phyloP scores from a whole-genome alignment of 2,888 invertebrate genomes.

The Drosophila mulleri region DNA sequence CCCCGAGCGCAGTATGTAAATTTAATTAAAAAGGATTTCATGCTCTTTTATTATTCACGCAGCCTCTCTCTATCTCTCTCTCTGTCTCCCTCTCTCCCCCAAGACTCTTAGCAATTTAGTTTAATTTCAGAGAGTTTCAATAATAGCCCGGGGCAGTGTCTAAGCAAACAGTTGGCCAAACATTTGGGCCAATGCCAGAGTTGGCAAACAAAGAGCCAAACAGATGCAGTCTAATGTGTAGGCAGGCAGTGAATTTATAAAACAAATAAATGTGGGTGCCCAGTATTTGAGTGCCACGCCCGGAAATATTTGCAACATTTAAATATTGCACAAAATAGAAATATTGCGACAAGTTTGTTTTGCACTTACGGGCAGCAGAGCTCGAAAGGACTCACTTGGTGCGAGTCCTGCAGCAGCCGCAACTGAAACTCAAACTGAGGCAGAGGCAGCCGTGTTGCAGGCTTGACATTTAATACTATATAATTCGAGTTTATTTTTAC shows the following conservation, averaged over 20 bases:
- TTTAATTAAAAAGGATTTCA: slow-evolving; percentile 64
- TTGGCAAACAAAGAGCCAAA: slow-evolving; percentile 18
- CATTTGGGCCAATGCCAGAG: slow-evolving; percentile 29
- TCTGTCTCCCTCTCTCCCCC: neutral
- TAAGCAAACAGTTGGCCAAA: slow-evolving; percentile 13
- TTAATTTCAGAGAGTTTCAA: slow-evolving; percentile 30
- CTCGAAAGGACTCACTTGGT: neutral
- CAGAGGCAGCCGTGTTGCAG: neutral
- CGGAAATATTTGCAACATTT: slow-evolving; percentile 45
- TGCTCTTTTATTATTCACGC: neutral
- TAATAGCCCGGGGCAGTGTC: slow-evolving; percentile 3
- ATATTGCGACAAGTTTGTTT: slow-evolving; percentile 1
- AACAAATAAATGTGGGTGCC: neutral
- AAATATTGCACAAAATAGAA: slow-evolving; percentile 18
- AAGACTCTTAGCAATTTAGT: slow-evolving; percentile 26
- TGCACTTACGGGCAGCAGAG: neutral
- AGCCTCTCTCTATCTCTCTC: too few relatives aligned
- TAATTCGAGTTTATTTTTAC: neutral
- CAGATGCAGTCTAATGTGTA: neutral
- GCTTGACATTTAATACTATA: neutral
- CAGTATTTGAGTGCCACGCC: too few relatives aligned
- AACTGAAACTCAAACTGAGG: neutral
- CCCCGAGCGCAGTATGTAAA: slow-evolving; percentile 40
- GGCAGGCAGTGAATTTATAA: neutral
- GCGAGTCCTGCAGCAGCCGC: neutral